Percentiles rank a stretch among this genome's conserved stretches.
These are phyloP conservation scores for Drosophila helvetica DNA, from an alignment of 2,888 invertebrate genomes.

Conservation along the genomic window DNA sequence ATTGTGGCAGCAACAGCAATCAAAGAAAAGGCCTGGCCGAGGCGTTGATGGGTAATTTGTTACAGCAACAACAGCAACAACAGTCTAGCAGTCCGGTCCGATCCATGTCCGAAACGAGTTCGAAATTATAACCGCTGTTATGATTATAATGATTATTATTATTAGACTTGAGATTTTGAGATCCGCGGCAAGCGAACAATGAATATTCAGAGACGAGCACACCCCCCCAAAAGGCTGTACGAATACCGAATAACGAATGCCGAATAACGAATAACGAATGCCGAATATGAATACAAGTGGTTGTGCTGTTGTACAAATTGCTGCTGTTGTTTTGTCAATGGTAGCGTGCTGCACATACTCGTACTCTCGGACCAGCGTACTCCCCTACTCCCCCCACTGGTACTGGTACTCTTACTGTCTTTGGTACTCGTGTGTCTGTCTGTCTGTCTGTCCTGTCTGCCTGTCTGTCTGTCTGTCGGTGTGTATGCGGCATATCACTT, in stretches of 20 bases:
- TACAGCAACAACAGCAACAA: slow-evolving; percentile 31
- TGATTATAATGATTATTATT: slow-evolving; percentile 54
- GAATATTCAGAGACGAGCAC: slow-evolving; percentile 30
- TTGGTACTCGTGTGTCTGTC: slow-evolving; percentile 3
- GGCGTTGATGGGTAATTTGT: slow-evolving; percentile 74
- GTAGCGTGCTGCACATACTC: slow-evolving; percentile 14
- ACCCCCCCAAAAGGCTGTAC: background rate
- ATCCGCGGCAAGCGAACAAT: slow-evolving; percentile 37
- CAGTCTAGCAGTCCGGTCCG: slow-evolving; percentile 21
- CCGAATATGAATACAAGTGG: slow-evolving; percentile 15
- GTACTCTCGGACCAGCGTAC: too few relatives aligned
- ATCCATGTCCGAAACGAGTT: slow-evolving; percentile 51
- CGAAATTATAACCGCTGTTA: slow-evolving; percentile 58
- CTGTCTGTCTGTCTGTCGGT: slow-evolving; percentile 16
- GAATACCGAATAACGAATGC: background rate
- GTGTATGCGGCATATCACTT: slow-evolving; percentile 64
- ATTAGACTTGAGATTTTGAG: slow-evolving; percentile 44
- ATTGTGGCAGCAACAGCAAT: slow-evolving; percentile 25
- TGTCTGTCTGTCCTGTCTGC: slow-evolving; percentile 14
- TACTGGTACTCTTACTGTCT: too few relatives aligned
- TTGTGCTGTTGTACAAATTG: slow-evolving; percentile 63
- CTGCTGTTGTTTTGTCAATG: slow-evolving; percentile 60
- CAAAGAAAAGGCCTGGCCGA: slow-evolving; percentile 40
- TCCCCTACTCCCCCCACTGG: too few relatives aligned
- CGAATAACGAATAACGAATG: slow-evolving; percentile 1